Conservation (phyloP, 2,888 invertebrate genomes). For the Amorpha juglandis region DNA sequence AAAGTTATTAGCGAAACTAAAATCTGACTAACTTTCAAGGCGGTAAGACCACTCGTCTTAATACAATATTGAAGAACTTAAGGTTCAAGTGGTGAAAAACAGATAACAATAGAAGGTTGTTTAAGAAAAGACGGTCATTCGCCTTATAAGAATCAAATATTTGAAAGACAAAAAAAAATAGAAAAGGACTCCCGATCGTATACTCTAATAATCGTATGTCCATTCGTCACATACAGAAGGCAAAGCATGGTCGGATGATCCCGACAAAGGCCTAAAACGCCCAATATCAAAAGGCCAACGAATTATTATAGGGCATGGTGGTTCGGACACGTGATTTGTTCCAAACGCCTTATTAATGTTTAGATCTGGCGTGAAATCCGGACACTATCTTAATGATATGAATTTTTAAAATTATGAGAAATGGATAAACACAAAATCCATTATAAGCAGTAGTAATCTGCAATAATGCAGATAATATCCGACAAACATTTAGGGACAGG, state of each 20-base stretch:
- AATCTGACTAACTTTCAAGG: too few relatives aligned
- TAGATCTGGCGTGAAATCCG: too few relatives aligned
- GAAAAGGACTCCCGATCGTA: conserved; percentile 37
- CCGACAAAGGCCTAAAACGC: conserved; percentile 33
- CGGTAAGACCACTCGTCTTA: too few relatives aligned
- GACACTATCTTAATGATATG: too few relatives aligned
- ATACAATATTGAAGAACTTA: conserved; percentile 27
- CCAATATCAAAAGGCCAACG: conserved; percentile 36
- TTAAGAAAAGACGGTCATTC: conserved; percentile 37
- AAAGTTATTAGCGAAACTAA: too few relatives aligned
- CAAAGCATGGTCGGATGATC: conserved; percentile 31
- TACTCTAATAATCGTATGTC: conserved; percentile 41
- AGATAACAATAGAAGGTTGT: conserved; percentile 37
- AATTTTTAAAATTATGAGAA: too few relatives aligned
- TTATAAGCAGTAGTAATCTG: too few relatives aligned
- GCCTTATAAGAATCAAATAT: conserved; percentile 40
- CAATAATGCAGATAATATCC: too few relatives aligned
- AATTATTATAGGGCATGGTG: conserved; percentile 36
- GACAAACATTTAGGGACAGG: too few relatives aligned
- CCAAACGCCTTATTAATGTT: too few relatives aligned
- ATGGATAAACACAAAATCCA: too few relatives aligned
- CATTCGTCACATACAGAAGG: conserved; percentile 36
- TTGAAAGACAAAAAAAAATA: conserved; percentile 37
- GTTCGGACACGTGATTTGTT: too few relatives aligned
- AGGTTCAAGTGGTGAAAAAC: conserved; percentile 39